Base-by-base conservation (phyloP, 2,113 vertebrate genomes). In the Xyrauchen texanus region DNA sequence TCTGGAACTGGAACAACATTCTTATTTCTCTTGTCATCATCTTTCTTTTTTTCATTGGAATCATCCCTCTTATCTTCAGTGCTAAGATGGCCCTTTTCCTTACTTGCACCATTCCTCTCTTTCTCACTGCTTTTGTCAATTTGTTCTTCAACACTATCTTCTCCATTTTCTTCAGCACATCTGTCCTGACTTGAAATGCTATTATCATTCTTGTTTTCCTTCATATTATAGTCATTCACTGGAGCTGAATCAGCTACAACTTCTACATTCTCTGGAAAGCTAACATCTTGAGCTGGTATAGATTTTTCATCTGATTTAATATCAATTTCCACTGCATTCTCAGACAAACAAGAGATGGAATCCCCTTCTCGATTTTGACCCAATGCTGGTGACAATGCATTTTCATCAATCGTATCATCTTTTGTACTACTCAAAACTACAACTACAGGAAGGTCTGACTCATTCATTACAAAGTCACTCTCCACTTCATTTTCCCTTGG, bases 381-480 rank as follows among this genome's bases (percentile, higher is more conserved):
- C 6, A 57, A n/a, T 52, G 44, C 55, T 74, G 13, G n/a, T 7
- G 68, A 65, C 13, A 51, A 51, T 77, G 55, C 60, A 77, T 84
- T 55, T 61, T 70, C 44, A 84, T 76, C 51, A 80, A 68, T 76
- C 58, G 70, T 79, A 57, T 88, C 65, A 12, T 51, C 16, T 10
- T 55, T 42, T 42, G 67, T 75, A 44, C 5, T 70, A 81, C 44
- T 80, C 58, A 34, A 34, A 34, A 74, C 49, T 44, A 85, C 83
- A 86, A 86, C 78, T 49, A 80, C 9, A 8, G 72, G 81, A 85
- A 12, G 11, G 49, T 61, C 5, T 61, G 70, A 60, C 53, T 83
- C 70, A 83, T 88, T 75, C 58, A 72, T 71, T 16, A 81, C 67
- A 64, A 84, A 81, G 61, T 64, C 58, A 70, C 63, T 85, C 9